Evolutionary conservation across 2,113 vertebrate species (phyloP).

Genomic region (Amazona guildingii): DNA sequence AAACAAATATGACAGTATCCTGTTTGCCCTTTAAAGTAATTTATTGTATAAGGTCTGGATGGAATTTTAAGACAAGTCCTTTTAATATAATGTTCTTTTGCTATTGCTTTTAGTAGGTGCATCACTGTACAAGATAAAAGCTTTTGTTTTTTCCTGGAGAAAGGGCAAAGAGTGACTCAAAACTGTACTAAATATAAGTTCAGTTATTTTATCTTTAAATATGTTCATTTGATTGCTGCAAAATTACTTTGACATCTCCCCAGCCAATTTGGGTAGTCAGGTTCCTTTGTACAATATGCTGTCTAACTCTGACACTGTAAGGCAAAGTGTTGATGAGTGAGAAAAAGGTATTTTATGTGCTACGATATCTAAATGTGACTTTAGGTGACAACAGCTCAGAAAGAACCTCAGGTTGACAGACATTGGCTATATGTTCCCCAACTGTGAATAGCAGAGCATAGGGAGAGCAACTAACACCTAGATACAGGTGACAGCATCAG

Average conservation of each 20-base stretch:
- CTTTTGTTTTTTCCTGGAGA: neutral
- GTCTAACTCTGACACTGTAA: neutral
- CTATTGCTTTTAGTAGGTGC: neutral
- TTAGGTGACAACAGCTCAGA: conserved; percentile 14
- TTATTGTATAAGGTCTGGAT: neutral
- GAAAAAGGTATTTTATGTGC: neutral
- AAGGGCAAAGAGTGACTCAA: neutral
- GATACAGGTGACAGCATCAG: neutral
- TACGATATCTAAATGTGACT: neutral
- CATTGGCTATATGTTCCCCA: neutral
- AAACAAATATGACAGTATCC: neutral
- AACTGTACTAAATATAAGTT: neutral
- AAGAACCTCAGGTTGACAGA: neutral
- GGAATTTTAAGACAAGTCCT: neutral
- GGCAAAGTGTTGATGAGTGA: conserved; percentile 26
- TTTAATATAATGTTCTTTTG: neutral
- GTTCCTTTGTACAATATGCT: neutral
- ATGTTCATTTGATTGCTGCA: neutral
- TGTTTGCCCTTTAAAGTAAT: conserved; percentile 4
- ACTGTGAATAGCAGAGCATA: neutral
- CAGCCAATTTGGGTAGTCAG: neutral
- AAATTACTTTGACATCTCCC: neutral
- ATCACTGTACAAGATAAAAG: neutral
- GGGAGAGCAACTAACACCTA: neutral
- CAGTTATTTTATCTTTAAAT: conserved; percentile 10